phyloP scores from a whole-genome alignment of 2,888 invertebrate genomes.

The Zootermopsis nevadensis region DNA sequence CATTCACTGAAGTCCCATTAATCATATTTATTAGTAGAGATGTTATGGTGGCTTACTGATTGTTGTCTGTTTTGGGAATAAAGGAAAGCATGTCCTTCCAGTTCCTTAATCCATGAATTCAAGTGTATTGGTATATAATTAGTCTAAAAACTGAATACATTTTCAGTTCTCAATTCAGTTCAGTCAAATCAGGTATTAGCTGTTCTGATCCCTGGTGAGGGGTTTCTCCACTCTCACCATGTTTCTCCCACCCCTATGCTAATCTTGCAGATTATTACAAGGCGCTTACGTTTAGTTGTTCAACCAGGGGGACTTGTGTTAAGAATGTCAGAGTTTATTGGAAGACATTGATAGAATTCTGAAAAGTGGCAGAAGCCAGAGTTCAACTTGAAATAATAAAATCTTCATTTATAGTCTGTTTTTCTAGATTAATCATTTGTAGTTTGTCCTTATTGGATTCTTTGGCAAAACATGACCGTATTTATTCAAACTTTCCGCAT shows the following conservation, averaged over 20 bases:
- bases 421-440: no score
- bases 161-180: neutral
- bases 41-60: neutral
- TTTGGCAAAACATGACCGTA: neutral
- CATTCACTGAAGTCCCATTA: neutral
- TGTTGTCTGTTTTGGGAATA: slow-evolving; percentile 4
- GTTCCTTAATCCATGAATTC: neutral
- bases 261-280: no score
- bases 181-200: no score
- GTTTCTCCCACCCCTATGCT: no score
- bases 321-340: neutral
- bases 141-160: neutral
- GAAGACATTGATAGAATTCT: neutral
- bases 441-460: no score
- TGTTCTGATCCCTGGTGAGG: no score
- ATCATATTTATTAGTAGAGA: slow-evolving; percentile 6
- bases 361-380: neutral
- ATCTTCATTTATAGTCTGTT: neutral
- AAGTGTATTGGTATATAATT: neutral
- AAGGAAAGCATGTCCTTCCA: neutral
- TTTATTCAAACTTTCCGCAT: neutral
- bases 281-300: no score
- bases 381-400: neutral
- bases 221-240: no score
- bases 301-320: no score